A percentile compares a stretch with the other conserved stretches of the same genome.
These are phyloP conservation scores for Mugil cephalus DNA, from an alignment of 2,113 vertebrate species.

Conservation along the genomic window DNA sequence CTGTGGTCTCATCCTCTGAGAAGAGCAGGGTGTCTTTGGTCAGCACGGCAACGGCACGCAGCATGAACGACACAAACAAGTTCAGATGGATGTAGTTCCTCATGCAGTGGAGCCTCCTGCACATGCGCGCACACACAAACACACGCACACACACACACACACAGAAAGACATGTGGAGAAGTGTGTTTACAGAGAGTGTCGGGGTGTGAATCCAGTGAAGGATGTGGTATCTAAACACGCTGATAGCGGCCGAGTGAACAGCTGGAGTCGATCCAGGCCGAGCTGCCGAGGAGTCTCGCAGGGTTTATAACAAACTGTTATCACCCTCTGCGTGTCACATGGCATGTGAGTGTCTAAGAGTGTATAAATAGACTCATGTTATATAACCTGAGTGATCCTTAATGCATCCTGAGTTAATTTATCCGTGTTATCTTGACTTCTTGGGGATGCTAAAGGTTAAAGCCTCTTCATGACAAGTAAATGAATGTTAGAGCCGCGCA, in stretches of 20 bases:
- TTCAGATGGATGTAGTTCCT: slow-evolving; percentile 98
- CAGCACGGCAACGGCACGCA: slow-evolving; percentile 92
- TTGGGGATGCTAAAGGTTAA: neutral
- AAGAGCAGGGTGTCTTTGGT: slow-evolving; percentile 93
- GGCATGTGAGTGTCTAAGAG: neutral
- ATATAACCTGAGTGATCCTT: neutral
- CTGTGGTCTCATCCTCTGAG: slow-evolving; percentile 81
- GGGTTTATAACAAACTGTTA: slow-evolving; percentile 6
- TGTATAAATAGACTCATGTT: neutral
- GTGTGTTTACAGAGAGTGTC: slow-evolving; percentile 70
- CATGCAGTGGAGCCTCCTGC: slow-evolving; percentile 94
- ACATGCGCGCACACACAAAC: slow-evolving; percentile 26
- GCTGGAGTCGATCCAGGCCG: slow-evolving; percentile 51
- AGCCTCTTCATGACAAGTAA: neutral
- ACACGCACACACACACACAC: slow-evolving; percentile 12
- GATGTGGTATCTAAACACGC: slow-evolving; percentile 64
- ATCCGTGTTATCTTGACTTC: neutral
- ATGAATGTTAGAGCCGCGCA: neutral
- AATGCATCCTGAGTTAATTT: neutral
- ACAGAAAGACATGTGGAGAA: slow-evolving; percentile 23
- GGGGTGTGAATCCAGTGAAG: slow-evolving; percentile 47
- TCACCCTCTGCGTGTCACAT: neutral
- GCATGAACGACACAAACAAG: slow-evolving; percentile 94
- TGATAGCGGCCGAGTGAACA: slow-evolving; percentile 34
- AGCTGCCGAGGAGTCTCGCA: slow-evolving; percentile 20